Percentiles rank a stretch among this genome's conserved stretches.
Evolutionary conservation across 2,797 vertebrate species (phyloP).

Genomic region (Myoxocephalus aenaeus): DNA sequence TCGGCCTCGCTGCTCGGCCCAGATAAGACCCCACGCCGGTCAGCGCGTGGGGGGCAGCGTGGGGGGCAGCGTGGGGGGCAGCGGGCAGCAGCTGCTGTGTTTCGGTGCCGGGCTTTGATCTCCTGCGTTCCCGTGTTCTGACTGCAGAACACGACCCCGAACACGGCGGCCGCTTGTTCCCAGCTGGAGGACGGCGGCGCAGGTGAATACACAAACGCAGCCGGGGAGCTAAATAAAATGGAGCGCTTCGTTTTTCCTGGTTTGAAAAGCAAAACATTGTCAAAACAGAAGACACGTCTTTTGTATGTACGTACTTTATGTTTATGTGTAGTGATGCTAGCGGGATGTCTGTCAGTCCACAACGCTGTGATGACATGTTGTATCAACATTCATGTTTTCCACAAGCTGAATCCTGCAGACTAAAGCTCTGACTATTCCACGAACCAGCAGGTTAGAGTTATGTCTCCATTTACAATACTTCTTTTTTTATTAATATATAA

Average conservation of each 20-base stretch:
- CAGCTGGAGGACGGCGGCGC: slow-evolving; percentile 12
- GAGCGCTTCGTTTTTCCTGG: neutral
- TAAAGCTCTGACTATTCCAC: neutral
- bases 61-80: neutral
- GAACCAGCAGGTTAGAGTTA: too few species aligned
- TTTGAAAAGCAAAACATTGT: neutral
- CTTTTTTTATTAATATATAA: too few species aligned
- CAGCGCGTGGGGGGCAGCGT: neutral
- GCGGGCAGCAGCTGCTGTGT: slow-evolving; percentile 2
- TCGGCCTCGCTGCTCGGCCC: slow-evolving; percentile 10
- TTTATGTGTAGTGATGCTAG: neutral
- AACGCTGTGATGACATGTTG: neutral
- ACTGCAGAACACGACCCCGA: slow-evolving; percentile 41
- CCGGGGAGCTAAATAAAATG: neutral
- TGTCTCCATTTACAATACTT: too few species aligned
- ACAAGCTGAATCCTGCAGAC: neutral
- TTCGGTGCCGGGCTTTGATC: slow-evolving; percentile 50
- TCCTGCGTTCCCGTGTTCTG: slow-evolving; percentile 38
- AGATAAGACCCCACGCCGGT: slow-evolving; percentile 24
- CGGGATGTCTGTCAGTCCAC: neutral
- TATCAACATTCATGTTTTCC: neutral
- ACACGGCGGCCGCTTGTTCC: neutral
- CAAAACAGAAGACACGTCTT: neutral
- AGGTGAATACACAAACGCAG: neutral
- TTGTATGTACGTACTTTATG: neutral